Base-by-base conservation (phyloP, 1,140 invertebrate genomes). In the Cherax quadricarinatus region DNA sequence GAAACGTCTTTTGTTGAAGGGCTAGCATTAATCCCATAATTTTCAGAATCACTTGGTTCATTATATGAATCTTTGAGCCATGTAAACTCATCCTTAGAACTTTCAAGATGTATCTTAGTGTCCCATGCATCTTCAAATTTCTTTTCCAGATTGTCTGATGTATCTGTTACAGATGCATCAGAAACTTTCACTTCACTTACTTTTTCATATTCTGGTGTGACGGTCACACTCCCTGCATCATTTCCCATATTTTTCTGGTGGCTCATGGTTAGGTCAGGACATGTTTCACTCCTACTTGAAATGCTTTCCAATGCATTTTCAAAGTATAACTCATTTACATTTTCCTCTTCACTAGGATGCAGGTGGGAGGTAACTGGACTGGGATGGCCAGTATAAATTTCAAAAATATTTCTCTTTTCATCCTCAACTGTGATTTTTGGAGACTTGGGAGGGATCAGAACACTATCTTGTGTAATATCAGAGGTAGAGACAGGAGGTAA, bases 361-460 rank as follows among this genome's bases (percentile, higher is more conserved):
- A 60, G 73, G 73, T 18, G 24, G 49, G 73, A 62, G 5, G 30
- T 85, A 16, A 79, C 51, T 30, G 30, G 14, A 49, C 75, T 51
- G 30, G 90, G 49, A 30, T 60, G 51, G 1, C 90, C 90, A 51
- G 84, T 53, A 73, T 87, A 75, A 24, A 91, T 91, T 21, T 91
- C 90, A 91, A 91, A 91, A 70, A 87, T 78, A 86, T 91, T 91
- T 49, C 85, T 91, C 66, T 80, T 91, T 85, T 91, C 90, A 87
- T 91, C 90, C 73, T 91, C 90, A 53, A 91, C 73, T 81, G 84
- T 86, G 73, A 91, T 91, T 70, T 91, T 91, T 18, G 90, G 90
- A 30, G 83, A 86, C 12, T 82, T 91, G 57, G 90, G 90, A n/a
- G 90, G 90, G 57, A 80, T 91, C 18, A 82, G 78, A 81, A 75